Base-by-base conservation (phyloP, 2,797 vertebrate species). In the Sebastes aleutianus region DNA sequence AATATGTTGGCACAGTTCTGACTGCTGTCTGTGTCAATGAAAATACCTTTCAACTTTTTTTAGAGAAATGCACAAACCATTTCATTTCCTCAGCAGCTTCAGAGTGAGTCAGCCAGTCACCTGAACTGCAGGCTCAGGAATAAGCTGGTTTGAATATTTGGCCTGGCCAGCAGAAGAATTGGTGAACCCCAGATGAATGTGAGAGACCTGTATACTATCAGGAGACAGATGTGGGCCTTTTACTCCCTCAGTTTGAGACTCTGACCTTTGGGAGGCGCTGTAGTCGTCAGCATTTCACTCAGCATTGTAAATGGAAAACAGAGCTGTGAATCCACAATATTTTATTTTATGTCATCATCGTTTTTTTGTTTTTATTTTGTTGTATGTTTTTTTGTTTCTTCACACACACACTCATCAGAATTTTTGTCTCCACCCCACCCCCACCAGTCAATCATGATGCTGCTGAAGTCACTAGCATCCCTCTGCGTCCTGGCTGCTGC, bases 401-500 rank as follows among this genome's bases (percentile, higher is more conserved):
- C 34, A 12, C 34, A 36, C 34, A 36, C 34, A 36, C 34, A 36
- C 34, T 36, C 34, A 36, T 36, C 34, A 36, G 34, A 36, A 36
- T 36, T 36, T 36, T 36, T 36, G 11, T 36, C 11, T 36, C 34
- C 34, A 12, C 34, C 34, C 34, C 34, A 36, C 34, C 11, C 11
- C 56, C 4, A 8, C 13, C 36, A 76, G 78, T 39, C 65, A 24
- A 34, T 54, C 56, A 95, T 85, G 90, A 90, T 91, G 91, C 75
- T 93, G 84, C 74, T 94, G 78, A 69, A 13, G 36, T 86, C 89
- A 1, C 22, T 94, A 2, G 84, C 39, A 2, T 85, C 72, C 1
- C 11, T 94, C 53, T 87, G 83, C 32, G 1, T 92, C 36, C 71
- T 94, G 71, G 74, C 83, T 1, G 83, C 84, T 2, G 81, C 85